Evolutionary conservation across 2,888 invertebrate species (phyloP), one percentile per base, ranked within the genome.

Genomic region (Ceraclea dissimilis): DNA sequence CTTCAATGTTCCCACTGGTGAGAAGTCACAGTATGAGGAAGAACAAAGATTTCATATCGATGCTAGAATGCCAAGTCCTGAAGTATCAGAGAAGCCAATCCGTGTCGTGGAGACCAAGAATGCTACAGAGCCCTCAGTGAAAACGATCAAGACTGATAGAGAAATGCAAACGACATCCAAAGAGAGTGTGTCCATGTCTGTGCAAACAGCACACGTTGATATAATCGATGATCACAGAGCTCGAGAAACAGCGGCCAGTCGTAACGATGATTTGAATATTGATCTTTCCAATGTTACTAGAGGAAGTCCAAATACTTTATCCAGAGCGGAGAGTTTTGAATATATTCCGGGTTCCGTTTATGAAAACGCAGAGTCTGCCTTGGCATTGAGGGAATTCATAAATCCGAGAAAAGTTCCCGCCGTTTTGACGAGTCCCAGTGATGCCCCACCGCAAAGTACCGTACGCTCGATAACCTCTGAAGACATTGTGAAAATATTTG

Each of bases 261-360:
- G 26, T 26, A 26, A 26, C 10, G 26, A 26, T 6, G 26, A 26
- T 26, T 26, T 26, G 4, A 26, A 26, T 26, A 39, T 16, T 16
- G 39, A 39, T 39, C 20, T 20, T 5, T 46, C 46, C 20, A 46
- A 17, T 20, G 20, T 19, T 19, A 17, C 47, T 8, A 57, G 56
- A 54, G 43, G 13, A 57, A 13, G 70, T 20, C 50, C 52, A 39
- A 56, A 52, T 49, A 31, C 49, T 49, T 58, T 78, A 65, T 68
- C 82, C 61, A 79, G 80, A 65, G 83, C 83, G 31, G 82, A 84
- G 64, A 85, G 85, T 66, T 85, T 85, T 69, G 84, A 85, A 67
- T 85, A 85, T 66, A 72, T 80, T 70, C 78, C 77, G 51, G 79
- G 78, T 1, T 74, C 82, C 64, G 72, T 80, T 56, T 84, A 81